Percentiles rank a stretch among this genome's conserved stretches.
Conservation (phyloP, 2,797 vertebrate genomes). For the Cryptoblepharus egeriae region DNA sequence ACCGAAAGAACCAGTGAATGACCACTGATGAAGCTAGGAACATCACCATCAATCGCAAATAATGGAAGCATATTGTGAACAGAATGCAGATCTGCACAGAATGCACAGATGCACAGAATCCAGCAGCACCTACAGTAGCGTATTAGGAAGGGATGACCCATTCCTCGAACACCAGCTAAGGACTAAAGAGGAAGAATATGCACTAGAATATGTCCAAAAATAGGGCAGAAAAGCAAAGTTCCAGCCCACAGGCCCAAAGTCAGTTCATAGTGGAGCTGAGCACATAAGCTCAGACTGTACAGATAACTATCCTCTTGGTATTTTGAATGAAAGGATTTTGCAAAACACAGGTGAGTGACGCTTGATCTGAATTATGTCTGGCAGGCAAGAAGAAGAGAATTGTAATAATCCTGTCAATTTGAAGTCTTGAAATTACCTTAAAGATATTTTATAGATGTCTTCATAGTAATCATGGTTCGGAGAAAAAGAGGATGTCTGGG, state of each 20-base stretch:
- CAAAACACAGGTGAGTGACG: conserved; percentile 11
- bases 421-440: conserved; percentile 27
- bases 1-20: too few relatives aligned
- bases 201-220: too few relatives aligned
- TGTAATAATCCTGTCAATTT: conserved; percentile 16
- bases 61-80: too few relatives aligned
- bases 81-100: too few relatives aligned
- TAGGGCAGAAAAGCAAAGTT: too few relatives aligned
- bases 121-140: too few relatives aligned
- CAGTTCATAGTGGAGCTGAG: neutral
- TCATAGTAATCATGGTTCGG: conserved; percentile 2
- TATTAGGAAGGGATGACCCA: too few relatives aligned
- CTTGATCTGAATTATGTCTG: neutral
- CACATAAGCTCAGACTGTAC: neutral
- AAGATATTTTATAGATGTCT: conserved; percentile 23
- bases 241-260: too few relatives aligned
- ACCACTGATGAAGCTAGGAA: too few relatives aligned
- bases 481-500: neutral
- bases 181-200: neutral
- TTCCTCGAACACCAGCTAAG: too few relatives aligned
- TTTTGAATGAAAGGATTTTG: conserved; percentile 23
- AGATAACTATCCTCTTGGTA: neutral
- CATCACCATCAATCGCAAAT: too few relatives aligned
- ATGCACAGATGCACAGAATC: too few relatives aligned
- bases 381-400: conserved; percentile 23